Evolutionary conservation across 2,888 invertebrate genomes (phyloP).

Genomic region (Masnerella sp.): DNA sequence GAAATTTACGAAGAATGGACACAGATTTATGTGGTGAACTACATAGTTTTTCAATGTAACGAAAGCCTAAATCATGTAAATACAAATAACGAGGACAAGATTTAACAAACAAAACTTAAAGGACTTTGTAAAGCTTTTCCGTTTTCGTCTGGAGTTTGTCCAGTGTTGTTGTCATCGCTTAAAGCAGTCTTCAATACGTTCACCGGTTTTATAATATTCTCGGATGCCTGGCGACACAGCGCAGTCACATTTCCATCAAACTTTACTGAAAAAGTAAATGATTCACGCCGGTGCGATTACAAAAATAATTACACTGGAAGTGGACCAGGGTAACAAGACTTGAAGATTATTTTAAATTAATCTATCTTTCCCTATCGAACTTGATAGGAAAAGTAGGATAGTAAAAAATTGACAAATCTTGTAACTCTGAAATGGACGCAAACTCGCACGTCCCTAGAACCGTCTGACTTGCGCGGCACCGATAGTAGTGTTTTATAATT

Average conservation of each 20-base stretch:
- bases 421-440: no score
- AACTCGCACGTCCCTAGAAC: neutral
- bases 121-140: slow-evolving; percentile 66
- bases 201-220: slow-evolving; percentile 54
- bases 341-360: no score
- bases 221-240: slow-evolving; percentile 51
- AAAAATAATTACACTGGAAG: no score
- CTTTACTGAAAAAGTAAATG: neutral
- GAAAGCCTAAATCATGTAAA: slow-evolving; percentile 68
- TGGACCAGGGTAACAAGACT: no score
- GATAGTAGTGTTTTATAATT: slow-evolving; percentile 49
- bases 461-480: slow-evolving; percentile 21
- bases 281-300: neutral
- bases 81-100: slow-evolving; percentile 30
- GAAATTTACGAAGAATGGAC: neutral
- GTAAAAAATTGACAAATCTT: no score
- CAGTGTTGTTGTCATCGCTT: slow-evolving; percentile 53
- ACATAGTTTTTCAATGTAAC: slow-evolving; percentile 55
- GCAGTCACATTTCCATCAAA: slow-evolving; percentile 28
- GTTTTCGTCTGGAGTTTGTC: slow-evolving; percentile 61
- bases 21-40: slow-evolving; percentile 22
- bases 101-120: slow-evolving; percentile 24
- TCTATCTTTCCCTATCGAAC: no score
- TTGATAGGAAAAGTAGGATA: no score
- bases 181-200: slow-evolving; percentile 44